Conservation (phyloP, 2,888 invertebrate species). For the Oscheius sp. region DNA sequence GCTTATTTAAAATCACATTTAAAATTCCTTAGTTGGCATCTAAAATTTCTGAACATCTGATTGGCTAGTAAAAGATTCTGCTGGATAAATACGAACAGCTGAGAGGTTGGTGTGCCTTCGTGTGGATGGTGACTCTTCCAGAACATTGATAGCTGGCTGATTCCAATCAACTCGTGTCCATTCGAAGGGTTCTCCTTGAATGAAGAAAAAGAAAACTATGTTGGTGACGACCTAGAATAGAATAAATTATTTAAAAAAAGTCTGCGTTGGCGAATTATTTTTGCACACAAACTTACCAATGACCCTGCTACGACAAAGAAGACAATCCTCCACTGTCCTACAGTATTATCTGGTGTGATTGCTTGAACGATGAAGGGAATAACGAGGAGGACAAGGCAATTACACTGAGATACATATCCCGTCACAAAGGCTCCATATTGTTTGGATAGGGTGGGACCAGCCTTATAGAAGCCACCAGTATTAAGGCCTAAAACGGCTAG, state of each 20-base stretch:
- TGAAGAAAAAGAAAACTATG: constrained; percentile 44
- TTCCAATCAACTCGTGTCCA: constrained; percentile 40
- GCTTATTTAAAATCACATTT: no score
- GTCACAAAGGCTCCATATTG: constrained; percentile 60
- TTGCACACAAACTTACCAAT: constrained; percentile 31
- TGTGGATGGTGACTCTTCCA: no score
- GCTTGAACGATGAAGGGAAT: constrained; percentile 52
- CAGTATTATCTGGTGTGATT: constrained; percentile 47
- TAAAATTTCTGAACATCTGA: neutral
- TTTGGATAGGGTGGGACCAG: constrained; percentile 59
- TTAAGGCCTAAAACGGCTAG: constrained; percentile 35
- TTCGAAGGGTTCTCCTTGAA: constrained; percentile 44
- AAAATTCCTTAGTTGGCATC: neutral
- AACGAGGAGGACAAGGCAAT: constrained; percentile 51
- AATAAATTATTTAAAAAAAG: neutral
- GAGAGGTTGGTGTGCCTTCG: no score
- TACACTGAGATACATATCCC: constrained; percentile 59
- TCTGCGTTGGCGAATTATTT: no score
- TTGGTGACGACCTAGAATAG: constrained; percentile 42
- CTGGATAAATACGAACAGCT: no score
- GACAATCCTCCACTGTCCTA: constrained; percentile 44
- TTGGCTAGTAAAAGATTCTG: no score
- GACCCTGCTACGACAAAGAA: constrained; percentile 36
- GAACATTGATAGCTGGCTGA: no score
- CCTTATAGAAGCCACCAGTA: constrained; percentile 60